A percentile compares a stretch with the other conserved stretches of the same genome.
Conservation (phyloP, 2,113 vertebrate genomes). For the Xiphorhynchus elegans region DNA sequence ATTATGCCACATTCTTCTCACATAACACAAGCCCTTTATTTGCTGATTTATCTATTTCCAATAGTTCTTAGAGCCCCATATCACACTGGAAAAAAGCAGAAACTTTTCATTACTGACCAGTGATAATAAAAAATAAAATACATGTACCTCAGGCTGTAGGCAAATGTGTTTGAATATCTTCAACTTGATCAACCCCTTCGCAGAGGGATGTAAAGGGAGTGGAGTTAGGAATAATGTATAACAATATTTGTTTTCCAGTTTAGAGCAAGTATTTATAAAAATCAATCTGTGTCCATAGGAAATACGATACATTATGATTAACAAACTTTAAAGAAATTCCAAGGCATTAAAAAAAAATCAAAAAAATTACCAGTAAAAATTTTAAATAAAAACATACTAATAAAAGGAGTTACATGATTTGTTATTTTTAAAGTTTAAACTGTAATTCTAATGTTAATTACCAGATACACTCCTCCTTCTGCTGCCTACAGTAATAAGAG, state of each 20-base stretch:
- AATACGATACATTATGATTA: neutral
- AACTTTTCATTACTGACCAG: neutral
- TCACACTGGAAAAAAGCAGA: neutral
- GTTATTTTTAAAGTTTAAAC: neutral
- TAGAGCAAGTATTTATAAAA: neutral
- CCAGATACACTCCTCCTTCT: neutral
- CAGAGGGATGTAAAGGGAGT: neutral
- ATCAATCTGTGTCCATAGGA: neutral
- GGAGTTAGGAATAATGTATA: neutral
- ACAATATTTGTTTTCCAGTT: neutral
- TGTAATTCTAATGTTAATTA: neutral
- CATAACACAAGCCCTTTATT: neutral
- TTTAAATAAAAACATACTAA: neutral
- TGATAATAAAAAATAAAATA: neutral
- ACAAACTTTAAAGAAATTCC: neutral
- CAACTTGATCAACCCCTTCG: neutral
- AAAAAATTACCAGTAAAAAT: neutral
- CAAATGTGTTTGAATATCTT: neutral
- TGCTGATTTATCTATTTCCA: neutral
- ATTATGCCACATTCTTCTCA: neutral
- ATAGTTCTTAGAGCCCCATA: neutral
- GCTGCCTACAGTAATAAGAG: neutral
- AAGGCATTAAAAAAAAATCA: neutral
- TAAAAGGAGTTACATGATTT: neutral
- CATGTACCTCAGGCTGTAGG: neutral